Percentiles rank a stretch among this genome's conserved stretches.
Evolutionary conservation across 2,888 invertebrate species (phyloP).

Genomic region (Macrosiphum euphorbiae): DNA sequence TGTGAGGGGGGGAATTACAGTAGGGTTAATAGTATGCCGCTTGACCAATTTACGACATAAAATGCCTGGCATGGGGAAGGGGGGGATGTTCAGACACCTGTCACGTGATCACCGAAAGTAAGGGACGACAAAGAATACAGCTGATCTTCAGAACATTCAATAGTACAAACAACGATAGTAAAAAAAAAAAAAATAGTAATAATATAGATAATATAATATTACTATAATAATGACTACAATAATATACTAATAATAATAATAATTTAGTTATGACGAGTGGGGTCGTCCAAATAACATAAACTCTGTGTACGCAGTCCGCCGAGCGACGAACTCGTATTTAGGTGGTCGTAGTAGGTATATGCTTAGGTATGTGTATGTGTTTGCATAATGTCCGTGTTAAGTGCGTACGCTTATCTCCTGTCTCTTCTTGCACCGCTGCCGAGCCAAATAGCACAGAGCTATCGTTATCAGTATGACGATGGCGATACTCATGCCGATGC

Average conservation of each 20-base stretch:
- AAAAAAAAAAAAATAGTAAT: neutral
- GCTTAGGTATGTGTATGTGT: neutral
- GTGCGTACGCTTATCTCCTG: constrained; percentile 72
- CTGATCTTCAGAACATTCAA: neutral
- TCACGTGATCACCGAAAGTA: neutral
- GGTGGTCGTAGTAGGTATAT: neutral
- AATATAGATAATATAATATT: neutral
- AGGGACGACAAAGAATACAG: neutral
- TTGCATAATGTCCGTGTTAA: constrained; percentile 64
- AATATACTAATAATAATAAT: constrained; percentile 3
- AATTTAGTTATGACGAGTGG: neutral
- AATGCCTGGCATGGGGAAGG: neutral
- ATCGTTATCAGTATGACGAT: constrained; percentile 85
- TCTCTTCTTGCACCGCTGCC: constrained; percentile 84
- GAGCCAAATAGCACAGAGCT: constrained; percentile 84
- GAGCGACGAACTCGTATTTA: neutral
- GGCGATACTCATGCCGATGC: constrained; percentile 87
- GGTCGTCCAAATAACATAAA: neutral
- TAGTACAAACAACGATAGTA: neutral
- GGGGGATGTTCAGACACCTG: neutral
- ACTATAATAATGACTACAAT: neutral
- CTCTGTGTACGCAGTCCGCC: neutral
- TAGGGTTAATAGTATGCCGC: neutral
- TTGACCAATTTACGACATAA: neutral
- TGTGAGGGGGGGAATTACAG: too few species aligned